Evolutionary conservation across 2,888 invertebrate species (phyloP).

Genomic region (Euproctis similis): DNA sequence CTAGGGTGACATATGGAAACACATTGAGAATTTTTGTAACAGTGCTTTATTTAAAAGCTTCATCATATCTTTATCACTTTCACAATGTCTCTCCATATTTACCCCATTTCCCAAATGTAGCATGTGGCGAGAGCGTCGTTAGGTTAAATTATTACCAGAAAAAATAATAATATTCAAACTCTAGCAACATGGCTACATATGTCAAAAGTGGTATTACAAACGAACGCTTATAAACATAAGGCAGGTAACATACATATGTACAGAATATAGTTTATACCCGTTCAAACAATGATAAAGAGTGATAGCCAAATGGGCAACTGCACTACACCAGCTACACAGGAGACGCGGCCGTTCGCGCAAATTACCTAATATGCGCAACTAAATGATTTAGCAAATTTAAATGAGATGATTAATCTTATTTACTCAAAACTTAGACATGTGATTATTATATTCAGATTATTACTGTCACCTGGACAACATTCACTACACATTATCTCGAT

Average conservation of each 20-base stretch:
- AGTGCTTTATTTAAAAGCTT: conserved; percentile 81
- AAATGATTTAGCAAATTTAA: conserved; percentile 51
- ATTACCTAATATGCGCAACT: conserved; percentile 37
- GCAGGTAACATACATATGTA: conserved; percentile 70
- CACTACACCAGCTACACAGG: conserved; percentile 24
- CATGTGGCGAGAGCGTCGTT: conserved; percentile 68
- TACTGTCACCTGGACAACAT: conserved; percentile 69
- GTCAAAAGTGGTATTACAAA: conserved; percentile 78
- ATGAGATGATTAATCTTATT: conserved; percentile 51
- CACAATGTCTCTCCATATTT: conserved; percentile 82
- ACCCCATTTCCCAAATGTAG: conserved; percentile 80
- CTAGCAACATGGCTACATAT: conserved; percentile 75
- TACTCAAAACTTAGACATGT: conserved; percentile 35
- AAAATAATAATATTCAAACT: conserved; percentile 45
- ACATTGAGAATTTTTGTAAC: conserved; percentile 81
- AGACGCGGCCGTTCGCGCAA: conserved; percentile 21
- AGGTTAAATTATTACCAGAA: conserved; percentile 55
- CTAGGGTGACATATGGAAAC: conserved; percentile 77
- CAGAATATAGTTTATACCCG: conserved; percentile 65
- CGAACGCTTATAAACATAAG: conserved; percentile 73
- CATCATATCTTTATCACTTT: conserved; percentile 76
- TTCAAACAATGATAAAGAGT: conserved; percentile 72
- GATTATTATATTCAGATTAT: conserved; percentile 38
- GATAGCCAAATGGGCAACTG: conserved; percentile 47
- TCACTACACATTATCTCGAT: conserved; percentile 75